A percentile compares a stretch with the other conserved stretches of the same genome.
These are phyloP conservation scores for Ectemnius cavifrons DNA, from an alignment of 2,888 invertebrate genomes.

Conservation along the genomic window DNA sequence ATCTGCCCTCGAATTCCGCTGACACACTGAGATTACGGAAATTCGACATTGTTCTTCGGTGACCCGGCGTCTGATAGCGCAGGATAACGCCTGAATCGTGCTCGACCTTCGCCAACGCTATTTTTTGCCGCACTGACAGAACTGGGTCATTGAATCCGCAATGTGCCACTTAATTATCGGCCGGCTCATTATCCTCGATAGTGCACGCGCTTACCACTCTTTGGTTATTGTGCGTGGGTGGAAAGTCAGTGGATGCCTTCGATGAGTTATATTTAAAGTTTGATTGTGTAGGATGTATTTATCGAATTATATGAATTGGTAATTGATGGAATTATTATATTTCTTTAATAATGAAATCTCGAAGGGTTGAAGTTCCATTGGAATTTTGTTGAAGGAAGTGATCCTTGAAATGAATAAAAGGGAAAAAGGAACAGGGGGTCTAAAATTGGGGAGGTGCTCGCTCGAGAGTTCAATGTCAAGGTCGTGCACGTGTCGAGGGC, in stretches of 20 bases:
- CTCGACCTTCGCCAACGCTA: not conserved
- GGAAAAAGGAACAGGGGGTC: conserved; percentile 18
- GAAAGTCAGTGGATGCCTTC: too few species aligned
- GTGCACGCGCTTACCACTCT: not conserved
- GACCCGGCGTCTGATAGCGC: not conserved
- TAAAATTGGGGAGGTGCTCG: conserved; percentile 21
- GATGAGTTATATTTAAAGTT: too few species aligned
- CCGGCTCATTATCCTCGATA: conserved; percentile 26
- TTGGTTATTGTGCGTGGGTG: too few species aligned
- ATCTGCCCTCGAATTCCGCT: not conserved
- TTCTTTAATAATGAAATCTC: too few species aligned
- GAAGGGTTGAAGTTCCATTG: too few species aligned
- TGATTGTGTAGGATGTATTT: too few species aligned
- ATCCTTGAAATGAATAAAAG: conserved; percentile 14
- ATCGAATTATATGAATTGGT: too few species aligned
- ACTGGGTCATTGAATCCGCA: conserved; percentile 39
- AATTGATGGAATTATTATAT: too few species aligned
- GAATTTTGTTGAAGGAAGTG: conserved; percentile 28
- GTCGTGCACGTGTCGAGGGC: conserved; percentile 47
- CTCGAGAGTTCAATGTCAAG: conserved; percentile 49
- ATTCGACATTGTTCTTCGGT: conserved; percentile 1
- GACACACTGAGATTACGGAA: not conserved
- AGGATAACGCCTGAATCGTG: conserved; percentile 9
- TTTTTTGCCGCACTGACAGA: conserved; percentile 14
- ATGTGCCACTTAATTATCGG: conserved; percentile 28